phyloP scores from a whole-genome alignment of 2,888 invertebrate species.

The Heliconius hortense region DNA sequence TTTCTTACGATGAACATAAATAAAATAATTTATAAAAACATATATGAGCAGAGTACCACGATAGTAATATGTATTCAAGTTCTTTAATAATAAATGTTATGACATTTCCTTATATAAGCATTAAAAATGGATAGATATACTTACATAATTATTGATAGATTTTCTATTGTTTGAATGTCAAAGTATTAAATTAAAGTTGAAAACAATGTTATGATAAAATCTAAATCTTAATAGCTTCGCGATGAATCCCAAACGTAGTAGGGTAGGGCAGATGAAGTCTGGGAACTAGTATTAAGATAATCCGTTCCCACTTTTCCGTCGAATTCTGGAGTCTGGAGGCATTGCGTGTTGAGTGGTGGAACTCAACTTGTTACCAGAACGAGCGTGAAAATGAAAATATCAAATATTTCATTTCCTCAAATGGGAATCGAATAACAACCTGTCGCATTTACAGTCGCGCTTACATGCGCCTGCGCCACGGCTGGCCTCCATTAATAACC shows the following conservation, averaged over 20 bases:
- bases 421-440: no score
- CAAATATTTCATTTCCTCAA: background rate
- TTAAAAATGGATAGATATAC: background rate
- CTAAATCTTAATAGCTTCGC: background rate
- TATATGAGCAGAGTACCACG: background rate
- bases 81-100: background rate
- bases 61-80: background rate
- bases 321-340: background rate
- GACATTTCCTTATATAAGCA: background rate
- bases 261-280: background rate
- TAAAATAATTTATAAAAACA: background rate
- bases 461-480: no score
- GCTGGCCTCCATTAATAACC: no score
- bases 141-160: background rate
- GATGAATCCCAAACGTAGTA: background rate
- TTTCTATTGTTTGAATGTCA: slow-evolving; percentile 10
- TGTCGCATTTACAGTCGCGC: no score
- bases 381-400: background rate
- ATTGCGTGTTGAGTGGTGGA: no score
- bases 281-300: background rate
- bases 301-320: background rate
- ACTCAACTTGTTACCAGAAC: no score
- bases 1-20: background rate
- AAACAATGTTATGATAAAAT: no score
- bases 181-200: background rate